Evolutionary conservation across 2,888 invertebrate genomes (phyloP), one percentile per base, ranked within the genome.

Genomic region (Pristionchus entomophagus): DNA sequence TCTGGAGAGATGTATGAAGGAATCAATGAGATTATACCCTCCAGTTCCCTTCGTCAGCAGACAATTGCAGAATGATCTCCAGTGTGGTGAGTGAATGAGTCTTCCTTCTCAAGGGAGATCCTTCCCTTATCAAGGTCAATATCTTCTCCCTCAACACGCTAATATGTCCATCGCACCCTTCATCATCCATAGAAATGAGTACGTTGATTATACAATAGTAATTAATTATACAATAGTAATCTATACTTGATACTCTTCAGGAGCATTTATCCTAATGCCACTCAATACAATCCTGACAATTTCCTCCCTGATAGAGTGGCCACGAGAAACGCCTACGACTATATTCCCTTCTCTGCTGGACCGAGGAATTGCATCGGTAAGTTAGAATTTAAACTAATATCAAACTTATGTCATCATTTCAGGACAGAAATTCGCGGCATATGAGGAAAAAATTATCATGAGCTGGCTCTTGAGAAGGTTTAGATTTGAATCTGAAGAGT

Each of bases 391-490:
- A 41, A 26, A n/a, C n/a, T n/a, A 6, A 0, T 19, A 62, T 14
- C 45, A 45, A 45, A 45, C 14, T 45, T 10, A 10, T 14, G 45
- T 10, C 14, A 29, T 12, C 35, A 10, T 69, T 32, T 5, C 2
- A 82, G 82, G 82, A 38, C 82, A 82, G 26, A 82, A 82, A 41
- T 82, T 82, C 59, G 82, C 82, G 3, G 38, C n/a, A 26, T 59
- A 38, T 41, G 82, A 82, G 26, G 82, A 82, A 59, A 82, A 82
- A 51, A 82, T 82, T n/a, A 82, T 82, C 12, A 35, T 82, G 35
- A 10, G 51, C 12, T 82, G 82, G 82, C 59, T 82, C 38, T 5
- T 82, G 22, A 17, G 81, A 22, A 45, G 81, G n/a, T 81, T n/a
- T n/a, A 17, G 56, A 56, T 81, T 81, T 26, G 32, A 51, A n/a